Evolutionary conservation across 2,888 invertebrate genomes (phyloP), one percentile per base, ranked within the genome.

Genomic region (Teleogryllus oceanicus): DNA sequence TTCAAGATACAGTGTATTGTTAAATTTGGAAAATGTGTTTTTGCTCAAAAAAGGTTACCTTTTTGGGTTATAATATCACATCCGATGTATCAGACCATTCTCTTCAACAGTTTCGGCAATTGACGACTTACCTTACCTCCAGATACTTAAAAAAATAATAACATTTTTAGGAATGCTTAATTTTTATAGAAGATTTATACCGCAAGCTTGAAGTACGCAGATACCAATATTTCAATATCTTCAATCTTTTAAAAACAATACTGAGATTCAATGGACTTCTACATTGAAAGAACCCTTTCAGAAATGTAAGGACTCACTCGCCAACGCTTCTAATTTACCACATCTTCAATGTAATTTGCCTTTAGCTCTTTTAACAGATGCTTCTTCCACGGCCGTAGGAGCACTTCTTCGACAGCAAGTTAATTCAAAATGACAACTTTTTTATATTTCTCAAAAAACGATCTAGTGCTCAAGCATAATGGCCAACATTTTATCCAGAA

Each of bases 401-500:
- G 21, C 21, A 21, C 1, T 21, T 21, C 21, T 21, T 21, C 21
- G 21, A 21, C 21, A 21, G 21, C 21, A 21, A 21, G 21, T 21
- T 21, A 21, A 21, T 21, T 21, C 21, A 21, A 21, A 21, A 21
- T 81, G 80, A 83, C 75, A 81, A 76, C 83, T 84, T 10, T 80
- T 85, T 2, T 77, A 11, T 84, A 84, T 80, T 83, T 83, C 78
- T 83, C 83, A 2, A 37, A 37, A 11, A 79, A 79, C 2, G 76
- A 18, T 37, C 21, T n/a, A 12, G 2, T 3, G 80, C 85, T 0
- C 85, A 88, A 81, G 77, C 51, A 18, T 86, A 85, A 11, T 88
- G 87, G 77, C 85, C 86, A n/a, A 84, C 85, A 49, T 87, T 87
- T 81, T 86, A 88, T 79, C 51, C 86, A 3, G 86, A 87, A 82